Conservation (phyloP, 2,113 vertebrate species). For the Hippoglossus stenolepis region DNA sequence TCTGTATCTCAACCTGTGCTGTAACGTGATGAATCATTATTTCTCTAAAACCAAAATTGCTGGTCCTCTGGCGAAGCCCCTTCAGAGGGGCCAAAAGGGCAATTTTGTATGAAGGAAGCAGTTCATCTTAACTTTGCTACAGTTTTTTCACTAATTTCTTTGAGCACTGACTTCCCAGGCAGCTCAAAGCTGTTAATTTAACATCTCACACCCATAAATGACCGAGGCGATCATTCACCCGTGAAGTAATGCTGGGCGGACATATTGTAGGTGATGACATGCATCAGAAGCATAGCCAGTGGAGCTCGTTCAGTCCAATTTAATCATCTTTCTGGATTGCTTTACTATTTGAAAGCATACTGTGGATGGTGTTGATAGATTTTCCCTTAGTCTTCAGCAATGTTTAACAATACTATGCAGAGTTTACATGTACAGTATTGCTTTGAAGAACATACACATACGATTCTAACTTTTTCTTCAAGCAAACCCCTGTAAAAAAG, state of each 20-base stretch:
- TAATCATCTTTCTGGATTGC: slow-evolving; percentile 51
- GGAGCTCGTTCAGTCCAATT: slow-evolving; percentile 31
- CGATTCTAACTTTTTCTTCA: slow-evolving; percentile 14
- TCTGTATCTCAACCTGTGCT: slow-evolving; percentile 1
- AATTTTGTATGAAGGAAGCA: slow-evolving; percentile 51
- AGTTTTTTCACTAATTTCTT: slow-evolving; percentile 44
- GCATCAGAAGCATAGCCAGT: slow-evolving; percentile 43
- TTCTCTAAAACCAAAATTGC: slow-evolving; percentile 35
- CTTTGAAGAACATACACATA: slow-evolving; percentile 9
- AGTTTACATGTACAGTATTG: slow-evolving; percentile 11
- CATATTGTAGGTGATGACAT: slow-evolving; percentile 61
- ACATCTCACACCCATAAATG: slow-evolving; percentile 66
- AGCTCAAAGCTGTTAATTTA: slow-evolving; percentile 57
- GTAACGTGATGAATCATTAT: slow-evolving; percentile 17
- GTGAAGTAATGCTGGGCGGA: slow-evolving; percentile 51
- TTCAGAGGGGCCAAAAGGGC: slow-evolving; percentile 34
- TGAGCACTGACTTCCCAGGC: slow-evolving; percentile 22
- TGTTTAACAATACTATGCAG: slow-evolving; percentile 18
- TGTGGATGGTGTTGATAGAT: slow-evolving; percentile 37
- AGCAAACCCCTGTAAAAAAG: slow-evolving; percentile 35
- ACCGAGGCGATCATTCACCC: slow-evolving; percentile 55
- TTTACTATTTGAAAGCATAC: slow-evolving; percentile 20
- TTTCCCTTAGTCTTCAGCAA: slow-evolving; percentile 24
- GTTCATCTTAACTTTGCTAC: slow-evolving; percentile 59
- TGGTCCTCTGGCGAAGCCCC: slow-evolving; percentile 32